Percentiles rank a stretch among this genome's conserved stretches.
phyloP scores from a whole-genome alignment of 2,113 vertebrate species.

The Bubo blakistoni region DNA sequence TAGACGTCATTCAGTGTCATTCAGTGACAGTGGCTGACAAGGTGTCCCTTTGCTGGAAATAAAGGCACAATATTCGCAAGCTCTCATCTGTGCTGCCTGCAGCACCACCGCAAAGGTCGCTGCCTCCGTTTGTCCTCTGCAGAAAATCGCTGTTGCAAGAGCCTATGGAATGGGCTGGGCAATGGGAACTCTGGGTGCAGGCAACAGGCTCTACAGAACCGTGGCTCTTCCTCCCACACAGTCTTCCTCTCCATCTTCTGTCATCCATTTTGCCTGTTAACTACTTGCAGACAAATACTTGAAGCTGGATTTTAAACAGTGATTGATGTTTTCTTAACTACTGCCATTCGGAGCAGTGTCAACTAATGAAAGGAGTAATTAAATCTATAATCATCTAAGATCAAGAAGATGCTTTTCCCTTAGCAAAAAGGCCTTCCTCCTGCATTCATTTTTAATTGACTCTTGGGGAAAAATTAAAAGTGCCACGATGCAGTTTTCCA shows the following conservation, averaged over 20 bases:
- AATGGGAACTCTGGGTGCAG: neutral
- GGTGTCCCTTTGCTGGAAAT: neutral
- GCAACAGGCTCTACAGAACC: neutral
- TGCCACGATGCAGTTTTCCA: neutral
- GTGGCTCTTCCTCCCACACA: neutral
- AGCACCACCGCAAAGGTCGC: neutral
- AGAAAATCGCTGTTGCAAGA: neutral
- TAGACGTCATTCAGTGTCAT: conserved; percentile 21
- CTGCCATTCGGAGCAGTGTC: conserved; percentile 21
- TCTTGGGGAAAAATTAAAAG: neutral
- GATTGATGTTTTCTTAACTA: conserved; percentile 39
- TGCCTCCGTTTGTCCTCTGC: neutral
- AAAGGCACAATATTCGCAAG: fast-evolving
- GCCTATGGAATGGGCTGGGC: neutral
- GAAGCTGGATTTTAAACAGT: conserved; percentile 51
- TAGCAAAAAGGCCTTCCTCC: neutral
- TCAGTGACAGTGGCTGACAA: neutral
- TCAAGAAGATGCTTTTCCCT: conserved; percentile 28
- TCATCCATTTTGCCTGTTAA: neutral
- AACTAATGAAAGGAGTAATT: conserved; percentile 56
- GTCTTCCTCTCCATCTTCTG: neutral
- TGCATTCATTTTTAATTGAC: neutral
- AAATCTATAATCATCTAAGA: conserved; percentile 44
- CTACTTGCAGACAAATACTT: conserved; percentile 39
- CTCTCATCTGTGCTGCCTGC: neutral